phyloP scores from a whole-genome alignment of 2,797 vertebrate genomes.

The Hipposideros larvatus region DNA sequence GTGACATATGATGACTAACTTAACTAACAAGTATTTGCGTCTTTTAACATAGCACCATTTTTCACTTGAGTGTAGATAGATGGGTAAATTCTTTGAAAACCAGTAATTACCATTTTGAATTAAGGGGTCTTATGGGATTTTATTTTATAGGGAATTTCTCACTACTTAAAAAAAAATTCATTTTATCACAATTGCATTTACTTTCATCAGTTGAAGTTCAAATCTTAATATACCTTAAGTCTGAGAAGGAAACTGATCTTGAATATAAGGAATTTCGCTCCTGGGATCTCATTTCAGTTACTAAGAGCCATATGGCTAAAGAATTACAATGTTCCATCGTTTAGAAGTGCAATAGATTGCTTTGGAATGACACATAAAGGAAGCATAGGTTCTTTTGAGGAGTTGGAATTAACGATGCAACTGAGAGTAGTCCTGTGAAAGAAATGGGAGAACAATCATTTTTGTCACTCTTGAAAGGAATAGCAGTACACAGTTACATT shows the following conservation, averaged over 20 bases:
- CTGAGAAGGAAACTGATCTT: slow-evolving; percentile 68
- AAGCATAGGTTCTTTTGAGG: slow-evolving; percentile 34
- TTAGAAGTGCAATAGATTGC: slow-evolving; percentile 54
- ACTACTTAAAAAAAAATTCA: slow-evolving; percentile 3
- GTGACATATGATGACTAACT: slow-evolving; percentile 47
- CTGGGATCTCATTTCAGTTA: slow-evolving; percentile 72
- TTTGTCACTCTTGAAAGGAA: background rate
- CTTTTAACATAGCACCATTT: slow-evolving; percentile 52
- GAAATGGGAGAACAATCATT: background rate
- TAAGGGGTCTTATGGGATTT: slow-evolving; percentile 46
- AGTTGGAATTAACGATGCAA: slow-evolving; percentile 25
- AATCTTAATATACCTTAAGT: slow-evolving; percentile 60
- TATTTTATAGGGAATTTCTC: slow-evolving; percentile 41
- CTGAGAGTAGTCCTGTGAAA: background rate
- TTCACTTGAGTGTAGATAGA: slow-evolving; percentile 47
- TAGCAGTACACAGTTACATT: background rate
- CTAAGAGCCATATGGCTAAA: slow-evolving; percentile 71
- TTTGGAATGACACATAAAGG: slow-evolving; percentile 56
- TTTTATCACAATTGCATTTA: slow-evolving; percentile 63
- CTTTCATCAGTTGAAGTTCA: slow-evolving; percentile 52
- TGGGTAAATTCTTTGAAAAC: slow-evolving; percentile 60
- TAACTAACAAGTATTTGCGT: slow-evolving; percentile 53
- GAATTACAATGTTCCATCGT: slow-evolving; percentile 21
- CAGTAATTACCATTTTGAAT: slow-evolving; percentile 43
- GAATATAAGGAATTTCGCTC: slow-evolving; percentile 68